A percentile compares a stretch with the other conserved stretches of the same genome.
These are phyloP conservation scores for Scaptodrosophila lebanonensis DNA, from an alignment of 1,140 invertebrate genomes.

Conservation along the genomic window DNA sequence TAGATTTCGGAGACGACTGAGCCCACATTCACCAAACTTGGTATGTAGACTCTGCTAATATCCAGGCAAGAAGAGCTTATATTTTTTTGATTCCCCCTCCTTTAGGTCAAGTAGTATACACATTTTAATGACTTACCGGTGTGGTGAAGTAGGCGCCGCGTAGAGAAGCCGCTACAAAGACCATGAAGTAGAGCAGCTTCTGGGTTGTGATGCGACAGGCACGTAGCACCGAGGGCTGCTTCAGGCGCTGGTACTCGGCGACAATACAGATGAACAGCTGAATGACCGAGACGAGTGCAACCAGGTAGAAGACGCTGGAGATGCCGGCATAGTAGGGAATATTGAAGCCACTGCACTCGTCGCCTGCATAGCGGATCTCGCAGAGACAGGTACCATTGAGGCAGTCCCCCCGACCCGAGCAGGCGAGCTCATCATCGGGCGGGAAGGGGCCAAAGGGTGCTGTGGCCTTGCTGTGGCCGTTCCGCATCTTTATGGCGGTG, in stretches of 20 bases:
- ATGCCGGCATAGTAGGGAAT: slow-evolving; percentile 83
- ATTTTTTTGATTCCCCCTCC: no score
- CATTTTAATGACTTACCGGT: slow-evolving; percentile 83
- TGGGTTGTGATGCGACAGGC: slow-evolving; percentile 93
- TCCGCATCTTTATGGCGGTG: slow-evolving; percentile 47
- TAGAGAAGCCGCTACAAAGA: slow-evolving; percentile 90
- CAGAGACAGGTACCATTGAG: slow-evolving; percentile 93
- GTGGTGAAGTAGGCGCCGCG: slow-evolving; percentile 93
- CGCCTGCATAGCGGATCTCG: slow-evolving; percentile 85
- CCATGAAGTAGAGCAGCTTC: slow-evolving; percentile 93
- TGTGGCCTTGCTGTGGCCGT: slow-evolving; percentile 52
- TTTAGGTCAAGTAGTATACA: no score
- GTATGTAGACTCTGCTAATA: no score
- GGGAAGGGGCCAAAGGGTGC: slow-evolving; percentile 48
- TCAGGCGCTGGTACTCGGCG: slow-evolving; percentile 89
- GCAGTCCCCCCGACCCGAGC: slow-evolving; percentile 90
- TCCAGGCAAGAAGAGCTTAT: no score
- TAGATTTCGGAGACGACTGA: no score
- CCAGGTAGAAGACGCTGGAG: slow-evolving; percentile 88
- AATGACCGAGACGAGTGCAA: slow-evolving; percentile 90
- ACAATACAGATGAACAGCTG: slow-evolving; percentile 91
- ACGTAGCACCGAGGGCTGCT: slow-evolving; percentile 86
- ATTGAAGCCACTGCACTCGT: slow-evolving; percentile 81
- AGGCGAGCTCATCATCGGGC: slow-evolving; percentile 62
- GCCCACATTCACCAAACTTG: no score